Percentiles rank a stretch among this genome's conserved stretches.
Evolutionary conservation across 2,113 vertebrate genomes (phyloP).

Genomic region (Mormyrus lacerda): DNA sequence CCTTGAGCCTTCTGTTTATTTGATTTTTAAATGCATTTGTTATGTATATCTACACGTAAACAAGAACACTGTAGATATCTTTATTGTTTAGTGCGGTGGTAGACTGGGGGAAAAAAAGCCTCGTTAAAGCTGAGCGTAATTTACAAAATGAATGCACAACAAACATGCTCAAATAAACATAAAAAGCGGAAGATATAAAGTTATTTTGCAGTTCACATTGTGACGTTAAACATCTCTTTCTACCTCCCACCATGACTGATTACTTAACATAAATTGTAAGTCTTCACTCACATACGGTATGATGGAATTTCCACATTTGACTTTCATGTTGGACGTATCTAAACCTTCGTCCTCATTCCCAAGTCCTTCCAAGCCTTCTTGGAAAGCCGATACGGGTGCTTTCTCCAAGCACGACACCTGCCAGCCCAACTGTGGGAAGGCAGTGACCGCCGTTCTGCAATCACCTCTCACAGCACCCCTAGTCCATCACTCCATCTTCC

Average conservation of each 20-base stretch:
- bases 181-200: neutral
- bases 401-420: slow-evolving; percentile 29
- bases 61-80: neutral
- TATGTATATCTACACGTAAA: neutral
- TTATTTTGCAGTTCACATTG: neutral
- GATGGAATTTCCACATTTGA: neutral
- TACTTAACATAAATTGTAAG: neutral
- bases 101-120: neutral
- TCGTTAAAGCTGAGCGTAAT: neutral
- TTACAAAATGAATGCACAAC: neutral
- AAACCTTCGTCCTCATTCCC: neutral
- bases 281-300: neutral
- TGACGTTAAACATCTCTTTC: neutral
- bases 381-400: neutral
- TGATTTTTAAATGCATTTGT: neutral
- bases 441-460: slow-evolving; percentile 36
- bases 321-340: neutral
- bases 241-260: neutral
- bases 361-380: neutral
- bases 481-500: slow-evolving; percentile 25
- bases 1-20: neutral
- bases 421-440: slow-evolving; percentile 25
- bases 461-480: slow-evolving; percentile 9
- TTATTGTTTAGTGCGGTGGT: neutral
- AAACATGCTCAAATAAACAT: neutral